A percentile compares a stretch with the other conserved stretches of the same genome.
Evolutionary conservation across 2,888 invertebrate genomes (phyloP).

Genomic region (Drosophila tripunctata): DNA sequence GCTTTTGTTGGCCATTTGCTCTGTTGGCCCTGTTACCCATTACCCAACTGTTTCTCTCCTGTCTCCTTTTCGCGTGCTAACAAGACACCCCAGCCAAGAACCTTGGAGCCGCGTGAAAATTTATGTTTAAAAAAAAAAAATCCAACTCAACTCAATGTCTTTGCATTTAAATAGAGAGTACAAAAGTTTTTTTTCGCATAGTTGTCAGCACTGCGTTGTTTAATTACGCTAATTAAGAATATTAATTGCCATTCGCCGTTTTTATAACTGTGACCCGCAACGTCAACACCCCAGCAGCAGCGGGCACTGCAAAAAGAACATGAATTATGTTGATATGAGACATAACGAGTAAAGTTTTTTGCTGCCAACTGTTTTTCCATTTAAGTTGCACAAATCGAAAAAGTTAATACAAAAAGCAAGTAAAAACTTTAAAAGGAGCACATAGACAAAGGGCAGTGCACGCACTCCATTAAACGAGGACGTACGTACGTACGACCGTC

Average conservation of each 20-base stretch:
- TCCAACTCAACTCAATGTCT: conserved; percentile 43
- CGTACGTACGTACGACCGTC: conserved; percentile 40
- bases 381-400: conserved; percentile 75
- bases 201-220: conserved; percentile 82
- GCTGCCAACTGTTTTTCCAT: conserved; percentile 64
- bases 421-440: conserved; percentile 59
- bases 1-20: conserved; percentile 43
- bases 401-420: too few relatives aligned
- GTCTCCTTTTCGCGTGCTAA: conserved; percentile 64
- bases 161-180: conserved; percentile 22
- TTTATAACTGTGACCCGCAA: conserved; percentile 26
- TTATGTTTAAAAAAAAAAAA: conserved; percentile 56
- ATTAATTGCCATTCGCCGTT: conserved; percentile 80
- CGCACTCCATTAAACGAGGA: conserved; percentile 73
- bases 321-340: conserved; percentile 71
- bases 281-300: conserved; percentile 1
- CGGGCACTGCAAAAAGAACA: conserved; percentile 55
- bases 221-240: conserved; percentile 84
- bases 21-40: conserved; percentile 21
- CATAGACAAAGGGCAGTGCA: conserved; percentile 48
- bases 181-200: conserved; percentile 81
- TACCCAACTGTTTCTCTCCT: neutral
- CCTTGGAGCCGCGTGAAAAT: conserved; percentile 71
- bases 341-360: conserved; percentile 69
- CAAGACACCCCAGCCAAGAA: conserved; percentile 51